phyloP scores from a whole-genome alignment of 2,113 vertebrate species.

The Phyllostomus hastatus region DNA sequence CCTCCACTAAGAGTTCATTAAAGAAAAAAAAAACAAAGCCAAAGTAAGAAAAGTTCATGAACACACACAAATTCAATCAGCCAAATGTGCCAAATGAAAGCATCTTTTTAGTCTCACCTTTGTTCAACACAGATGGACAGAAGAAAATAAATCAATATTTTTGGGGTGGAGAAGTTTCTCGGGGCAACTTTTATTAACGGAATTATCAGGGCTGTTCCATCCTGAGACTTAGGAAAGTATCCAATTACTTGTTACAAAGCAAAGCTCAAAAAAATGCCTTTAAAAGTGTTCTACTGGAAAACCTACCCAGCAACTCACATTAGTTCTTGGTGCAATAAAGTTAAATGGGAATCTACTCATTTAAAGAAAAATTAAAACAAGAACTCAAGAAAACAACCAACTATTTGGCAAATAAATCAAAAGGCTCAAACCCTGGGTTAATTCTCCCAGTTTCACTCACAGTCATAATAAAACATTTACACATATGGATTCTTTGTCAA shows the following conservation, averaged over 20 bases:
- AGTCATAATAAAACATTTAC: constrained; percentile 30
- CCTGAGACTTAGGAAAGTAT: background rate
- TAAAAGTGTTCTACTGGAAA: constrained; percentile 45
- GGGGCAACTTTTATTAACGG: constrained; percentile 36
- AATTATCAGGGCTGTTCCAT: constrained; percentile 24
- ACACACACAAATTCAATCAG: background rate
- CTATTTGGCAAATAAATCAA: constrained; percentile 39
- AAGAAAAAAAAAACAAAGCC: background rate
- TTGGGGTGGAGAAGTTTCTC: background rate
- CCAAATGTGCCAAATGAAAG: background rate
- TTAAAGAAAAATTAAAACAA: constrained; percentile 69
- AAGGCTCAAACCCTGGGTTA: constrained; percentile 30
- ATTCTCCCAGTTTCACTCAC: background rate
- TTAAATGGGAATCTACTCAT: constrained; percentile 35
- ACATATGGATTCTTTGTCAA: background rate
- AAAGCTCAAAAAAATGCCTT: constrained; percentile 42
- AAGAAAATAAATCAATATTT: constrained; percentile 7
- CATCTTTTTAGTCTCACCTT: constrained; percentile 23
- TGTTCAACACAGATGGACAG: constrained; percentile 57
- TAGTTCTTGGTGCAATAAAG: constrained; percentile 48
- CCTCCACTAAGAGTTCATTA: background rate
- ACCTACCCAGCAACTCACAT: constrained; percentile 48
- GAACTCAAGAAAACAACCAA: constrained; percentile 65
- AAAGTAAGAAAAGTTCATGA: background rate
- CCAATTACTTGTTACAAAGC: constrained; percentile 56